Base-by-base conservation (phyloP, 1,140 invertebrate genomes). In the Oncopeltus fasciatus region DNA sequence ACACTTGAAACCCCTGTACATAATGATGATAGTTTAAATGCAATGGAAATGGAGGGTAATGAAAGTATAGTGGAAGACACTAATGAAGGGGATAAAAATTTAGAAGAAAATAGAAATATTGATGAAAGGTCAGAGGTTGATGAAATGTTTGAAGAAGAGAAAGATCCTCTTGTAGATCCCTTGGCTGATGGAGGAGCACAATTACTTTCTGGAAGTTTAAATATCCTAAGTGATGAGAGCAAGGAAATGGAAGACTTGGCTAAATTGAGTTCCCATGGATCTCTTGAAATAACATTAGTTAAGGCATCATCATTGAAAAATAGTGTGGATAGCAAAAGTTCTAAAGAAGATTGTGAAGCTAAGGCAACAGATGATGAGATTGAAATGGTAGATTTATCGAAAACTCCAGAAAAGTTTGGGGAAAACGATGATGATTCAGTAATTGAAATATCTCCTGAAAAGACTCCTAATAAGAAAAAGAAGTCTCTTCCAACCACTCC, bases 371-470 rank as follows among this genome's bases (percentile, higher is more conserved):
- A 8, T 38, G n/a, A n/a, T 9, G 31, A 59, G 16, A 9, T 11
- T 27, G 57, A 59, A 38, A 14, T 8, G 14, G 31, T 38, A 8
- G 31, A 38, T 38, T 14, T 14, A 8, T 53, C 16, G 20, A 74
- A 74, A 53, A 72, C 74, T 0, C 72, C 73, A 24, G 74, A 75
- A 44, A 75, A 76, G 26, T n/a, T n/a, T n/a, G 75, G 75, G n/a
- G 53, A 16, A 31, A 57, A 65, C n/a, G 58, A 27, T 20, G 62
- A 62, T 31, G 66, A 63, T 24, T 46, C 58, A 14, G 70, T 73
- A 27, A 69, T 63, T 53, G 65, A 66, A 20, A 51, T 64, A 20
- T 67, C 64, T 14, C 62, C 62, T 60, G 66, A 68, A 47, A 64
- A 66, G 14, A 60, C 66, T 9, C 51, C 71, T 69, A 28, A 65